Evolutionary conservation across 1,140 invertebrate species (phyloP).

Genomic region (Spodoptera frugiperda): DNA sequence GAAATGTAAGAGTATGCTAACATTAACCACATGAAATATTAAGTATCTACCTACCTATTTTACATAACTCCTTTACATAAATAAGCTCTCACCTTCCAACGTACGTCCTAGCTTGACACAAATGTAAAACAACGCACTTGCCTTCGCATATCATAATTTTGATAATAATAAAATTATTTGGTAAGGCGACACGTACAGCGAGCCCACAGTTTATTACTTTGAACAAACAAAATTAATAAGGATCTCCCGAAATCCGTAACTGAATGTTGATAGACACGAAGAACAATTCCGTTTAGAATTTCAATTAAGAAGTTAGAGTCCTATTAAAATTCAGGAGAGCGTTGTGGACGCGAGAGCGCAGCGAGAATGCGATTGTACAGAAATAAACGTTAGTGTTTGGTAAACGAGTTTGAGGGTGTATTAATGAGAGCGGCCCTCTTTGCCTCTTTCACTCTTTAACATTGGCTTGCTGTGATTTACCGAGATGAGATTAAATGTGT

Average conservation of each 20-base stretch:
- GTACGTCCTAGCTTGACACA: conserved; percentile 12
- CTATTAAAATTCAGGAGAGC: conserved; percentile 65
- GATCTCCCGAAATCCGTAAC: conserved; percentile 55
- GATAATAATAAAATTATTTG: conserved; percentile 40
- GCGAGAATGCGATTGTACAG: conserved; percentile 55
- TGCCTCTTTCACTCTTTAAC: conserved; percentile 35
- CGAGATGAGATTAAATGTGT: conserved; percentile 31
- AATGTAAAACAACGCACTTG: conserved; percentile 29
- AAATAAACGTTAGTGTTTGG: conserved; percentile 54
- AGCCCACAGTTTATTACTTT: conserved; percentile 47
- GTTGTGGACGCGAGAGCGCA: conserved; percentile 53
- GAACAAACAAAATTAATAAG: conserved; percentile 58
- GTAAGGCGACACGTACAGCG: conserved; percentile 25
- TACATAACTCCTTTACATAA: conserved; percentile 36
- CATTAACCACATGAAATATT: conserved; percentile 32
- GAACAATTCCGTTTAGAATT: conserved; percentile 65
- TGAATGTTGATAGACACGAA: conserved; percentile 63
- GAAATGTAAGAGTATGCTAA: conserved; percentile 15
- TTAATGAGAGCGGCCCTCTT: conserved; percentile 39
- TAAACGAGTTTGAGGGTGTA: conserved; percentile 50
- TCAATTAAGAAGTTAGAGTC: conserved; percentile 66
- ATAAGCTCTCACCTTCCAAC: conserved; percentile 22
- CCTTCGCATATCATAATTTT: conserved; percentile 29
- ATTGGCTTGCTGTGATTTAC: conserved; percentile 34
- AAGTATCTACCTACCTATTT: conserved; percentile 26